These are phyloP conservation scores for Margaritifera margaritifera DNA, from an alignment of 2,888 invertebrate species.

Conservation along the genomic window DNA sequence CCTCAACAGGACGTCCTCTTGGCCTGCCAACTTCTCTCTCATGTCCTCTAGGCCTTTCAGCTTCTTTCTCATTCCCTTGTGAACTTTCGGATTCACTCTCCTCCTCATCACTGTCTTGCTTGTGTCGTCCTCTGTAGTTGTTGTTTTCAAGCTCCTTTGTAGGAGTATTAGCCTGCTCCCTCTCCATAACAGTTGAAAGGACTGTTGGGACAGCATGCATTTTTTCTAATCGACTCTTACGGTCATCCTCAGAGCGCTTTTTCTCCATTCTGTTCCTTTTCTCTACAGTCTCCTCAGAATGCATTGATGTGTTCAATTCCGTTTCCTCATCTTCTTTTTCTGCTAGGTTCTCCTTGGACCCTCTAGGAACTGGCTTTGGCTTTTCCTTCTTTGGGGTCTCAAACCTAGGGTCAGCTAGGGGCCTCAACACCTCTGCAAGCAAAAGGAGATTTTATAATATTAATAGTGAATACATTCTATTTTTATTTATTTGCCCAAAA, in stretches of 20 bases:
- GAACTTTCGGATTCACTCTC: not conserved
- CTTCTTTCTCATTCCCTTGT: too few species aligned
- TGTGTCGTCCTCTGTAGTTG: constrained; percentile 10
- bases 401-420: too few species aligned
- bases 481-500: too few species aligned
- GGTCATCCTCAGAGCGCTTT: constrained; percentile 7
- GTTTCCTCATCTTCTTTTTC: constrained; percentile 13
- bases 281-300: not conserved
- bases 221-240: constrained; percentile 44
- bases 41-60: too few species aligned
- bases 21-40: too few species aligned
- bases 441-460: too few species aligned
- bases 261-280: not conserved
- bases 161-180: constrained; percentile 5
- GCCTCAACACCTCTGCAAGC: too few species aligned
- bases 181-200: constrained; percentile 28
- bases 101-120: constrained; percentile 5
- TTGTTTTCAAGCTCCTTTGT: constrained; percentile 15
- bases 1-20: too few species aligned
- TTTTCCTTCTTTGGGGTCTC: too few species aligned
- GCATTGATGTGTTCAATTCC: not conserved
- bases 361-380: constrained; percentile 3
- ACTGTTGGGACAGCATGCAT: constrained; percentile 50
- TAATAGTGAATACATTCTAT: too few species aligned
- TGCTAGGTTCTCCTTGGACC: constrained; percentile 7